Base-by-base conservation (phyloP, 2,797 vertebrate genomes). In the Clarias laeviceps region DNA sequence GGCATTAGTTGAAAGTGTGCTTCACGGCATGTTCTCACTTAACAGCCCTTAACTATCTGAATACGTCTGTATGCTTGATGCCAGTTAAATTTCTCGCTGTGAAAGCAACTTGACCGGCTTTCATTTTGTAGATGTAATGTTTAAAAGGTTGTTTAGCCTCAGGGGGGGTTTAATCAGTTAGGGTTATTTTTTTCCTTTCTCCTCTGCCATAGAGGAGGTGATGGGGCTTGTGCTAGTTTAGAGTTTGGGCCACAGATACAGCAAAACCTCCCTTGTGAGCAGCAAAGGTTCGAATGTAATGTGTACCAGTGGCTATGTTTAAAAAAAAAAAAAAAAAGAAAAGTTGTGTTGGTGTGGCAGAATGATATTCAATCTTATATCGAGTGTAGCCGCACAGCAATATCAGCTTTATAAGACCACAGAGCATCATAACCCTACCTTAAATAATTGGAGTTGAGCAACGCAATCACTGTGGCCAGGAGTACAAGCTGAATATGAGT, bases 161-260 rank as follows among this genome's bases (percentile, higher is more conserved):
- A 34, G 65, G 78, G 65, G 72, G 65, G 17, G 54, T 80, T 72
- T 85, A 80, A 72, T 85, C 66, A 22, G 54, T 45, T 9, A 45
- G 22, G n/a, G n/a, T n/a, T n/a, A n/a, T n/a, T 54, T 56, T 18
- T 17, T 22, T 17, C 29, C 12, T 34, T 11, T 32, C 11, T 45
- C 45, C 45, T 74, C 56, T 50, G 17, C 68, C 17, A 6, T 22
- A 59, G 17, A 12, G 3, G 74, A 77, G 11, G 56, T 15, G 12
- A 78, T 77, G 15, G 74, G 29, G 20, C 76, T 61, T 78, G 76
- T 78, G 56, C 32, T 24, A 61, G 56, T 37, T 78, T 29, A 64
- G 66, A 72, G 68, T 85, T 62, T 64, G 72, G 66, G 77, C 27
- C 84, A 62, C 22, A 80, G 66, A 64, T 80, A 73, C 77, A 73